Base-by-base conservation (phyloP, 92 coral and sea anemone genomes). In the Zoanthus solanderi region DNA sequence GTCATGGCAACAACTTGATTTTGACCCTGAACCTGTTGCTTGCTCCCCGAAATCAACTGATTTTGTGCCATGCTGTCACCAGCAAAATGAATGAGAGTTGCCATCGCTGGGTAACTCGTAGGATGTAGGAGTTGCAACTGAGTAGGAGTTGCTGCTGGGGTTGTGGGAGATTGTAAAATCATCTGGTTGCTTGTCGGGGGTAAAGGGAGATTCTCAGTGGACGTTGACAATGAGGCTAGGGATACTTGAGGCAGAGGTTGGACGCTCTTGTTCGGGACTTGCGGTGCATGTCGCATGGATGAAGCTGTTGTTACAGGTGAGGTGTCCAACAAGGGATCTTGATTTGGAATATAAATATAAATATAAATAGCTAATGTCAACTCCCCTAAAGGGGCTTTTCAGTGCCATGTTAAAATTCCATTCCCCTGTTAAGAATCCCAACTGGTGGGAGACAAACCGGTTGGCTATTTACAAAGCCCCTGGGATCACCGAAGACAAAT, bases 1-100 rank as follows among this genome's bases (percentile, higher is more conserved):
- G 85, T 81, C 85, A 81, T 81, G 60, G 85, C 28, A 46, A 66
- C 74, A 73, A 81, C 67, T 81, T 67, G 85, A 75, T 81, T 81
- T 47, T 65, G 85, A 15, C 85, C 85, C 1, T 53, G 63, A 47
- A 66, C 44, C 6, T 77, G 82, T 9, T 63, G 17, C 44, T 81
- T 67, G 74, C 34, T 81, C 34, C 53, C 53, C 18, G 75, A 58
- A 54, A 81, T 45, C 31, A 81, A 65, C 75, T 81, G 85, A 30
- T 58, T 32, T 71, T 81, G 85, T 44, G 85, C 7, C 85, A 81
- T 81, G 14, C 60, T 14, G 9, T 81, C 85, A 44, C 85, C 85
- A 44, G 85, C 85, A 47, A 81, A 65, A 45, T 81, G 85, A 63
- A 81, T 81, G 32, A 81, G 58, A 9, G 85, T 81, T 81, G 85